Base-by-base conservation (phyloP, 2,888 invertebrate genomes). In the Byasa hedistus region DNA sequence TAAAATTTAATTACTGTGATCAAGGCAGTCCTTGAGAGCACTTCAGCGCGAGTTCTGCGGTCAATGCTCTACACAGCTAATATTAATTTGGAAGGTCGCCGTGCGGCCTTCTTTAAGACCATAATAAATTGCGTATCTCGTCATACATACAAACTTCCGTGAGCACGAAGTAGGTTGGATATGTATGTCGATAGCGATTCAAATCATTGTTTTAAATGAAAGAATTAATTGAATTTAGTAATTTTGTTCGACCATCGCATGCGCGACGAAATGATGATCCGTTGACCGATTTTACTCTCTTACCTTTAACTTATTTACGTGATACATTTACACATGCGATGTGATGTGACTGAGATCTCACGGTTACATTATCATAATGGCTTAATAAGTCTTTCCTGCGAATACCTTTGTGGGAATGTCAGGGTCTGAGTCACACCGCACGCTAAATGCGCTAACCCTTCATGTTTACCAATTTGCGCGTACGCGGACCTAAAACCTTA, bases 41-140 rank as follows among this genome's bases (percentile, higher is more conserved):
- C 69, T 66, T 65, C 68, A 65, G 68, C 65, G 68, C 65, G 61
- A 32, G 62, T 66, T 58, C 68, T 44, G 70, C 83, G 89, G 88
- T 89, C 89, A 89, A 86, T 78, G 90, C 78, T 85, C 90, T 85
- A 81, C 81, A 80, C 79, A 82, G 12, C 52, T 81, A 83, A 77
- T 82, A 82, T 54, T 22, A 54, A 22, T 85, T 79, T 83, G 81
- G 90, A 91, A 91, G 91, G 91, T 91, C 91, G 88, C 83, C 80
- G 78, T 80, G 83, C 88, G 91, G 86, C 91, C 91, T 91, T 91
- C 90, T 91, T 90, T 87, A 82, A 80, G 79, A 77, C 80, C 82
- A 83, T 79, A 82, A 74, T 73, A 69, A 71, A 73, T 79, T 83
- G 81, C 80, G 78, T 73, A 77, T 78, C 78, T 81, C 77, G 76